Evolutionary conservation across 2,888 invertebrate species (phyloP), one percentile per base, ranked within the genome.

Genomic region (Phyto melanocephala): DNA sequence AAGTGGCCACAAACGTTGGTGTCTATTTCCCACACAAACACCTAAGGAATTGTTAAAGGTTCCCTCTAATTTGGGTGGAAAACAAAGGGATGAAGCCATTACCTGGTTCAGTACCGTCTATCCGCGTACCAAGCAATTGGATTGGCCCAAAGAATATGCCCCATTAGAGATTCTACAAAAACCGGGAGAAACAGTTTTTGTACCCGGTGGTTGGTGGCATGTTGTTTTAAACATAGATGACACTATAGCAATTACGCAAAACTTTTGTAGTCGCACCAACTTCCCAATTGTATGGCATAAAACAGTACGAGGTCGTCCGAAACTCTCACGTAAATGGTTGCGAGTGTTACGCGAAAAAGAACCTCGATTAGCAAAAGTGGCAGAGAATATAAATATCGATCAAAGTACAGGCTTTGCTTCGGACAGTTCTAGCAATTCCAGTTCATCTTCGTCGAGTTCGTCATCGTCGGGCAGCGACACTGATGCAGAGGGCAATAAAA

Each of bases 141-240:
- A 94, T 35, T 99, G 99, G 99, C 99, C 99, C 20, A 92, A 94
- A 86, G 95, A 98, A 90, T 99, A 94, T 91, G 94, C 95, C 90
- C 98, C 99, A 63, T 94, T 98, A 84, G 99, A 99, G 92, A 96
- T 99, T 86, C 92, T 99, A 5, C 99, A 99, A 91, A 94, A 95
- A 87, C 98, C 99, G 13, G 99, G 99, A 20, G 99, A 99, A 90
- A 99, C 99, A 3, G 98, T 99, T 35, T 99, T 98, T 92, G 98
- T 99, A 72, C 99, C 99, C 10, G 98, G 98, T 17, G 99, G 99
- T 10, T 99, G 99, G 99, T 99, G 99, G 99, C 99, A 99, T 91
- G 99, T 99, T 20, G 99, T 99, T 13, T 93, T 99, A 35, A 99
- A 99, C 92, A 92, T 99, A 82, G 98, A 99, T 88, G 95, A 96